Evolutionary conservation across 2,113 vertebrate genomes (phyloP).

Genomic region (Gymnobelideus leadbeateri): DNA sequence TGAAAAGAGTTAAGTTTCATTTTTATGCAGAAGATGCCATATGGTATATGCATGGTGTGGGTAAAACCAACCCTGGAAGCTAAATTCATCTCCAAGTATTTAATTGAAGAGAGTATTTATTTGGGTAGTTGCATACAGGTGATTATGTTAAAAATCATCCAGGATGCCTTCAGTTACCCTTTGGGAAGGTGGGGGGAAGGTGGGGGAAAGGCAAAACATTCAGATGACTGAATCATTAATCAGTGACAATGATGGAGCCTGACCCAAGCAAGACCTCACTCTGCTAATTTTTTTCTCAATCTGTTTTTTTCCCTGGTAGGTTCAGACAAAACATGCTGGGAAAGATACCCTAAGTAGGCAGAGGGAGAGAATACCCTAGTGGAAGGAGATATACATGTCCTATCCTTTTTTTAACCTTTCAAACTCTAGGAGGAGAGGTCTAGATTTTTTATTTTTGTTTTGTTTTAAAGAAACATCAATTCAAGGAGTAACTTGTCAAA

Average conservation of each 20-base stretch:
- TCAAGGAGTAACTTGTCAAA: not conserved
- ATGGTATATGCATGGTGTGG: constrained; percentile 55
- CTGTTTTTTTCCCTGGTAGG: not conserved
- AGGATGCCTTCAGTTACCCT: constrained; percentile 6
- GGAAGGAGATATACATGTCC: not conserved
- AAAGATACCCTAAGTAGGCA: not conserved
- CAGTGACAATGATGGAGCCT: not conserved
- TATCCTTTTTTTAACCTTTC: not conserved
- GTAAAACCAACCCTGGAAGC: constrained; percentile 58
- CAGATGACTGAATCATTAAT: not conserved
- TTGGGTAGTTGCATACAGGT: constrained; percentile 51
- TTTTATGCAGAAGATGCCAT: constrained; percentile 70
- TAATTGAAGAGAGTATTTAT: constrained; percentile 39
- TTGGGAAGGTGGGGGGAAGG: not conserved
- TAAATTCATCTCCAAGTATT: constrained; percentile 27
- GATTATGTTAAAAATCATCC: constrained; percentile 25
- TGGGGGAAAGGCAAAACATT: not conserved
- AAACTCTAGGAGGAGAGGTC: not conserved
- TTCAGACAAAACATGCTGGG: not conserved
- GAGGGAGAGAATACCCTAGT: not conserved
- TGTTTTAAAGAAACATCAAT: not conserved
- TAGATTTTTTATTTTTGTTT: not conserved
- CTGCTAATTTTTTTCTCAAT: not conserved
- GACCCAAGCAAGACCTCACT: constrained; percentile 7
- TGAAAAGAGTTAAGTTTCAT: constrained; percentile 73